These are phyloP conservation scores for Orthosia gothica DNA, from an alignment of 2,888 invertebrate genomes.

Conservation along the genomic window DNA sequence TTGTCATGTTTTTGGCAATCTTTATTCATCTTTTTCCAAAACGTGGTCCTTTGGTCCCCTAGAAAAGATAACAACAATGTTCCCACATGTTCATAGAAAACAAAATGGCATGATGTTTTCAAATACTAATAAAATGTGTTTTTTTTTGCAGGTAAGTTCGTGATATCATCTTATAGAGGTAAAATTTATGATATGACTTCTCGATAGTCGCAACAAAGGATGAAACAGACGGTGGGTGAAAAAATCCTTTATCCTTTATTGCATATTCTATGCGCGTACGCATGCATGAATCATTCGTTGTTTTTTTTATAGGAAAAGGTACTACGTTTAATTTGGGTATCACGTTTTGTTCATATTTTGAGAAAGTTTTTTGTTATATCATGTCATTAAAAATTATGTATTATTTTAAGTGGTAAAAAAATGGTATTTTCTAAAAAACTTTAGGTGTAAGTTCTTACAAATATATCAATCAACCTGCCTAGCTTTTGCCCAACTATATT, in stretches of 20 bases:
- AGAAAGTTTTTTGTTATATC: neutral
- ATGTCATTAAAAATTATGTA: neutral
- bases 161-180: conserved; percentile 68
- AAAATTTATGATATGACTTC: conserved; percentile 69
- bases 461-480: too few species aligned
- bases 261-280: conserved; percentile 56
- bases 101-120: conserved; percentile 28
- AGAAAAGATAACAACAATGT: conserved; percentile 2
- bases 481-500: too few species aligned
- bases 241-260: conserved; percentile 52
- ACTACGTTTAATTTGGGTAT: conserved; percentile 42
- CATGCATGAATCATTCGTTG: conserved; percentile 45
- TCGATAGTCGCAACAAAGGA: conserved; percentile 57
- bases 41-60: neutral
- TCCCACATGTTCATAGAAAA: conserved; percentile 41
- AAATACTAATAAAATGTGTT: conserved; percentile 56
- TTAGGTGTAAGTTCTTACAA: neutral
- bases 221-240: conserved; percentile 15
- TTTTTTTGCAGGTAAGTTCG: conserved; percentile 74
- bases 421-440: too few species aligned
- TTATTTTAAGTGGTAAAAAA: neutral
- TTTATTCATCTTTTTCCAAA: conserved; percentile 4
- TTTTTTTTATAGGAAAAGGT: conserved; percentile 53
- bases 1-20: neutral
- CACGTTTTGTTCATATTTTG: conserved; percentile 40